phyloP scores from a whole-genome alignment of 2,113 vertebrate genomes.

The Siphamia tubifer region DNA sequence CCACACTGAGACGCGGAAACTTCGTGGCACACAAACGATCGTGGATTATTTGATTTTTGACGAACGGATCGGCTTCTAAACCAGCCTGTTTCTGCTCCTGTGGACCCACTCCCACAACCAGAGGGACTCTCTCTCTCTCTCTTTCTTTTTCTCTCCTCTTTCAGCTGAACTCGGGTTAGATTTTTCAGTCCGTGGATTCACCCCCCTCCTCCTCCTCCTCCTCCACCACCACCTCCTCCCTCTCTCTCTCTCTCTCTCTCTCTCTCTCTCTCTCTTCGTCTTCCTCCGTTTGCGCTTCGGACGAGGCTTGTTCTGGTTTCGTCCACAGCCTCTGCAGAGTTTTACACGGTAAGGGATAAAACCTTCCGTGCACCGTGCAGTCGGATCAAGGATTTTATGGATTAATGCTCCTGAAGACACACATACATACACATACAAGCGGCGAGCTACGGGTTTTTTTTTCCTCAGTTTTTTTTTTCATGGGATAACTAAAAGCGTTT shows the following conservation, averaged over 20 bases:
- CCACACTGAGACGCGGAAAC: slow-evolving; percentile 53
- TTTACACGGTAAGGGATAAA: slow-evolving; percentile 49
- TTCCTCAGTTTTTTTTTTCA: slow-evolving; percentile 49
- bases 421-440: too few species aligned
- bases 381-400: slow-evolving; percentile 77
- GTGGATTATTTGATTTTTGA: slow-evolving; percentile 54
- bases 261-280: background rate
- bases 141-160: too few species aligned
- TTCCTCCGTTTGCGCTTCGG: slow-evolving; percentile 29
- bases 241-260: too few species aligned
- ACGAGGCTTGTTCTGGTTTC: slow-evolving; percentile 35
- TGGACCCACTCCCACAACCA: slow-evolving; percentile 49
- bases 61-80: slow-evolving; percentile 38
- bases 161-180: too few species aligned
- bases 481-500: slow-evolving; percentile 66
- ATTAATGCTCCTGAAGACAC: slow-evolving; percentile 68
- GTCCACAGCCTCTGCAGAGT: slow-evolving; percentile 50
- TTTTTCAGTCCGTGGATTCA: background rate
- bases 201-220: background rate
- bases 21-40: slow-evolving; percentile 41
- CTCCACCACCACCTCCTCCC: too few species aligned
- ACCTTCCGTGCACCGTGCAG: slow-evolving; percentile 35
- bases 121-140: slow-evolving; percentile 35
- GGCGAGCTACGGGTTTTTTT: slow-evolving; percentile 57
- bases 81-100: slow-evolving; percentile 9